These are phyloP conservation scores for Xestia sexstrigata DNA, from an alignment of 2,888 invertebrate species.

Conservation along the genomic window DNA sequence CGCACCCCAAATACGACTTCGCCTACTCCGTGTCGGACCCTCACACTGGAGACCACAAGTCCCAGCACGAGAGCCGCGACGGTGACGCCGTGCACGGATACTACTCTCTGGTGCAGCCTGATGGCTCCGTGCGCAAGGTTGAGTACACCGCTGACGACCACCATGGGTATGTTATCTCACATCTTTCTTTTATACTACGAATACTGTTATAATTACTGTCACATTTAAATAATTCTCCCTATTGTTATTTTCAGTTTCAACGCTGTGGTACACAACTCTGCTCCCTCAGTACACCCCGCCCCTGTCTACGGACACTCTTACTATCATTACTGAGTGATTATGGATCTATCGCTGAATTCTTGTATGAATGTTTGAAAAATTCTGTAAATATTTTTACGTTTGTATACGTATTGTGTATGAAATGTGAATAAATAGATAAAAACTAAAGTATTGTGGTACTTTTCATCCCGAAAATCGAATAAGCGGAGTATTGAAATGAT, in stretches of 20 bases:
- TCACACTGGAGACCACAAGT: conserved; percentile 91
- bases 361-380: conserved; percentile 37
- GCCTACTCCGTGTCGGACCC: conserved; percentile 90
- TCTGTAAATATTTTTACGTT: conserved; percentile 42
- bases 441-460: neutral
- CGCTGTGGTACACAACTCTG: conserved; percentile 87
- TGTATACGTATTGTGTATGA: conserved; percentile 21
- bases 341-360: conserved; percentile 29
- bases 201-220: neutral
- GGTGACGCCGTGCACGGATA: conserved; percentile 90
- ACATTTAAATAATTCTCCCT: neutral
- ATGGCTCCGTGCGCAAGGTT: conserved; percentile 88
- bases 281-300: conserved; percentile 79
- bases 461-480: neutral
- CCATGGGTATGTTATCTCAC: conserved; percentile 64
- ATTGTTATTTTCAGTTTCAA: conserved; percentile 81
- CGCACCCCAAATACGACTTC: conserved; percentile 86
- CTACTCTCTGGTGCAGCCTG: conserved; percentile 90
- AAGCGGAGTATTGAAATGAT: neutral
- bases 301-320: conserved; percentile 75
- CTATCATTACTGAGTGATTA: conserved; percentile 72
- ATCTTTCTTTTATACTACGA: neutral
- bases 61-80: conserved; percentile 88
- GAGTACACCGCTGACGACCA: conserved; percentile 83
- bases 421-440: conserved; percentile 24